Evolutionary conservation across 1,140 invertebrate genomes (phyloP).

Genomic region (Zaprionus inermis): DNA sequence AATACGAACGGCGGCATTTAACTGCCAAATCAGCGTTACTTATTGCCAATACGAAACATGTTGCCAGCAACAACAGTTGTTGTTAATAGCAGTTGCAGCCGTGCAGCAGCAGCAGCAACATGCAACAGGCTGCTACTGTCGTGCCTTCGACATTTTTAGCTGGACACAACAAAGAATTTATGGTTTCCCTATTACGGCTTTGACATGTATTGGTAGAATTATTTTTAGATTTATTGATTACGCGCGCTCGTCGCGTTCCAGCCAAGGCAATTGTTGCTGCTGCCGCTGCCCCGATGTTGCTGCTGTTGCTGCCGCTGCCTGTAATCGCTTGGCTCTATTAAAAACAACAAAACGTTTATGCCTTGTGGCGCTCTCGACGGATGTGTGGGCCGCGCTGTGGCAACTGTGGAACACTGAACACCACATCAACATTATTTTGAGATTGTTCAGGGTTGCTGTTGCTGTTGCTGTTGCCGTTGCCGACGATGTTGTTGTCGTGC

Average conservation of each 20-base stretch:
- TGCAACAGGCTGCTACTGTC: conserved; percentile 74
- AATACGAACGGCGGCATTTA: conserved; percentile 63
- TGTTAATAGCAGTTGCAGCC: conserved; percentile 66
- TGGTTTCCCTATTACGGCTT: conserved; percentile 84
- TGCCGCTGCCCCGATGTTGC: conserved; percentile 32
- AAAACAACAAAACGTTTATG: conserved; percentile 81
- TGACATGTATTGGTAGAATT: conserved; percentile 84
- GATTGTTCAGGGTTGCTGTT: conserved; percentile 13
- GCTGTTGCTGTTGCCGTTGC: conserved; percentile 1
- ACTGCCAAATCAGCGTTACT: conserved; percentile 82
- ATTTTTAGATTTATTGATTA: conserved; percentile 84
- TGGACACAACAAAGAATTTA: conserved; percentile 82
- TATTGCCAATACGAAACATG: conserved; percentile 78
- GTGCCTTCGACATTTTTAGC: conserved; percentile 73
- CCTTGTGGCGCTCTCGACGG: conserved; percentile 69
- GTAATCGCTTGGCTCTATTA: conserved; percentile 80
- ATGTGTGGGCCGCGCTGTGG: conserved; percentile 69
- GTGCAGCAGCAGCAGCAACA: conserved; percentile 54
- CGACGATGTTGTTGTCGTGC: conserved; percentile 21
- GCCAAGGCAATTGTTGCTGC: conserved; percentile 52
- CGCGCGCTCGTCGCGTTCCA: conserved; percentile 73
- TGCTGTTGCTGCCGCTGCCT: conserved; percentile 52
- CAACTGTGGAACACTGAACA: conserved; percentile 43
- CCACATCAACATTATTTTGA: conserved; percentile 41
- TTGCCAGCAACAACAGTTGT: conserved; percentile 72